These are phyloP conservation scores for Bucorvus abyssinicus DNA, from an alignment of 2,797 vertebrate species.

Conservation along the genomic window DNA sequence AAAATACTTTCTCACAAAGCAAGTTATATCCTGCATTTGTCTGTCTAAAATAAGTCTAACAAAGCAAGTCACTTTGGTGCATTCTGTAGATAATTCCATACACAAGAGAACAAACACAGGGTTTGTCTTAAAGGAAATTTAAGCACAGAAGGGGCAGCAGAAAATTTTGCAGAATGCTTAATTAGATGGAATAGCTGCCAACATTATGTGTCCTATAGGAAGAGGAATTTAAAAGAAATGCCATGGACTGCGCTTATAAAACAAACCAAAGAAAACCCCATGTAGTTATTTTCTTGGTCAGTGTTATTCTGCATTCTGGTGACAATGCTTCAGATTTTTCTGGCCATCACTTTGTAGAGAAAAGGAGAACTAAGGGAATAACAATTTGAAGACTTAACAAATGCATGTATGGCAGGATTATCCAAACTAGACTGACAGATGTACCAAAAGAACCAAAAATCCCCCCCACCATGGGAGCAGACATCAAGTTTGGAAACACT, in stretches of 20 bases:
- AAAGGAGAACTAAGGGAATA: neutral
- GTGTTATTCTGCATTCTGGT: neutral
- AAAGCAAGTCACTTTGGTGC: neutral
- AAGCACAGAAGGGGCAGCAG: neutral
- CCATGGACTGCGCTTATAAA: neutral
- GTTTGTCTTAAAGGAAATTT: neutral
- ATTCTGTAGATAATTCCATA: neutral
- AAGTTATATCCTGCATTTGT: constrained; percentile 32
- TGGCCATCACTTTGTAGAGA: neutral
- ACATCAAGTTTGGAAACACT: neutral
- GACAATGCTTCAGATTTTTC: neutral
- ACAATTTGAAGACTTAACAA: neutral
- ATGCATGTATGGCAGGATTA: neutral
- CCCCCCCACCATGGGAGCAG: neutral
- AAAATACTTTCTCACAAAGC: neutral
- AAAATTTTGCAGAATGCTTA: neutral
- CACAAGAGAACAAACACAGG: neutral
- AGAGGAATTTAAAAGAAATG: neutral
- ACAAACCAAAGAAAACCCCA: neutral
- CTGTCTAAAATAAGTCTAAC: neutral
- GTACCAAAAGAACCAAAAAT: neutral
- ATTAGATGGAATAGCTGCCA: neutral
- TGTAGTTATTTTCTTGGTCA: neutral
- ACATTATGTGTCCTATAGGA: neutral
- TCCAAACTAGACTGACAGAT: neutral